Percentiles rank a stretch among this genome's conserved stretches.
These are phyloP conservation scores for Patiria pectinifera DNA, from an alignment of 53 echinoderm and acorn worm species.

Conservation along the genomic window DNA sequence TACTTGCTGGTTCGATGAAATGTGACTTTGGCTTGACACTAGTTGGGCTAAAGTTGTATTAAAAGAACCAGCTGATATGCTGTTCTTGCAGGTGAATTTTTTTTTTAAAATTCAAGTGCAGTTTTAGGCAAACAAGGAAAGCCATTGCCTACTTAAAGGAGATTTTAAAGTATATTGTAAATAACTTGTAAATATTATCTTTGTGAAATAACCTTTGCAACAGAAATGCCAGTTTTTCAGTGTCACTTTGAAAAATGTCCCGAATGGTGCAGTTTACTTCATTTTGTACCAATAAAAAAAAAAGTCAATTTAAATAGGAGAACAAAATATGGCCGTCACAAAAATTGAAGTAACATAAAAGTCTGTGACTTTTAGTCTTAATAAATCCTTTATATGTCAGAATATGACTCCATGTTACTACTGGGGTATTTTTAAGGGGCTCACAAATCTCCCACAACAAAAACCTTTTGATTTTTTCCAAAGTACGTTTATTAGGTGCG, in stretches of 20 bases:
- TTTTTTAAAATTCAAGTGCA: not conserved
- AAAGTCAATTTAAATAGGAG: not conserved
- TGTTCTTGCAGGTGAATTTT: not conserved
- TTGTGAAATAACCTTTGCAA: not conserved
- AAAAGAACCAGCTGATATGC: no score
- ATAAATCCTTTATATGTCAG: not conserved
- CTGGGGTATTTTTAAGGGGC: not conserved
- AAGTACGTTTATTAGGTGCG: no score
- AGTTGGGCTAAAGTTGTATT: not conserved
- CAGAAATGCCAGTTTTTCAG: not conserved
- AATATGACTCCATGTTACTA: not conserved
- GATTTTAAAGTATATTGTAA: constrained; percentile 39
- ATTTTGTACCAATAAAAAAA: not conserved
- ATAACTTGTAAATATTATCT: constrained; percentile 53
- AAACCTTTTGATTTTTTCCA: not conserved
- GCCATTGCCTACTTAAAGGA: not conserved
- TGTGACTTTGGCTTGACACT: not conserved
- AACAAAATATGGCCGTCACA: not conserved
- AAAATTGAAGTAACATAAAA: not conserved
- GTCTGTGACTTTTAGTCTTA: not conserved
- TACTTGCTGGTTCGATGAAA: not conserved
- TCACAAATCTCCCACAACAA: not conserved
- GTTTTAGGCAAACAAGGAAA: not conserved
- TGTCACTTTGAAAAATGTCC: not conserved
- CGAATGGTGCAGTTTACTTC: not conserved